Evolutionary conservation across 2,888 invertebrate species (phyloP).

Genomic region (Quadroppia sp.): DNA sequence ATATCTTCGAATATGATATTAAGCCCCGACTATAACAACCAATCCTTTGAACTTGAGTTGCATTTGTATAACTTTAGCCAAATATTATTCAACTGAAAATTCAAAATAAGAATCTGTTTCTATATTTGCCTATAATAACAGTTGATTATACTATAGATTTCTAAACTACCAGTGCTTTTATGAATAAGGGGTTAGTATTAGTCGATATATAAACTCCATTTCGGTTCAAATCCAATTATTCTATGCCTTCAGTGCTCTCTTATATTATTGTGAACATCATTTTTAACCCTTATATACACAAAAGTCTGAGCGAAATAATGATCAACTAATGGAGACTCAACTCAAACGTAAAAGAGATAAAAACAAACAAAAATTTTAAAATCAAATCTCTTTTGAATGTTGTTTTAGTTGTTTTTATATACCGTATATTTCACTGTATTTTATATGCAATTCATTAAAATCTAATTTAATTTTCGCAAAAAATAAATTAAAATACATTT

Average conservation of each 20-base stretch:
- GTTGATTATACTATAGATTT: background rate
- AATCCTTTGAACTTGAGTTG: background rate
- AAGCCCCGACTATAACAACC: background rate
- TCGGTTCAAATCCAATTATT: conserved; percentile 21
- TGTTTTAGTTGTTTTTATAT: too few species aligned
- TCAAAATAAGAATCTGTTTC: too few species aligned
- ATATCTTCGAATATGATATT: background rate
- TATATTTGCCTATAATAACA: background rate
- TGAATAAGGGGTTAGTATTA: background rate
- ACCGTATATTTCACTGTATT: too few species aligned
- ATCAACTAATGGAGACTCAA: conserved; percentile 21
- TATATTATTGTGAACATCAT: background rate
- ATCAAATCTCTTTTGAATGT: background rate
- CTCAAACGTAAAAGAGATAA: background rate
- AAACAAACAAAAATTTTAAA: background rate
- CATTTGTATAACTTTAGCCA: background rate
- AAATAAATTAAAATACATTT: too few species aligned
- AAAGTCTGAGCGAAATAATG: background rate
- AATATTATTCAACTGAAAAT: background rate
- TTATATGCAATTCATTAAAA: background rate
- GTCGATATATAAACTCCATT: background rate
- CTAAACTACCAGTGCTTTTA: background rate
- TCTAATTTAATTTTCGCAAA: too few species aligned
- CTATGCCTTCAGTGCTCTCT: background rate
- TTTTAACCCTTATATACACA: conserved; percentile 20